Conservation (phyloP, 2,113 vertebrate species). For the Maccullochella peelii region DNA sequence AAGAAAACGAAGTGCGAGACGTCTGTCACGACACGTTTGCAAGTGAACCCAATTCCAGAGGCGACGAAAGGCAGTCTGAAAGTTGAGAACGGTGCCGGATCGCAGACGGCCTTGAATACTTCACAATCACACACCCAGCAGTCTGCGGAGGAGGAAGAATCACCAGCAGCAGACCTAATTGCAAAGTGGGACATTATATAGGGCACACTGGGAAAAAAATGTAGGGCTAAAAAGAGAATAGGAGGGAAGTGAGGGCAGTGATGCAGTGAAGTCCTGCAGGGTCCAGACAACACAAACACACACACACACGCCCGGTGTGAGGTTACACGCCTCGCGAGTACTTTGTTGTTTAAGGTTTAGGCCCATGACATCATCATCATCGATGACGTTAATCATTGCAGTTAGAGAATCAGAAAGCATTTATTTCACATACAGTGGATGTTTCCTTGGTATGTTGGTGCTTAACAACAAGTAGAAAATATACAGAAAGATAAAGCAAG, state of each 20-base stretch:
- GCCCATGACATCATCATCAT: not conserved
- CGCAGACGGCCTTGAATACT: not conserved
- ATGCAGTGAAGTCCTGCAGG: constrained; percentile 27
- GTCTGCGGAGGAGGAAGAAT: not conserved
- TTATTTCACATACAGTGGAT: too few species aligned
- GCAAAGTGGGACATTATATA: constrained; percentile 80
- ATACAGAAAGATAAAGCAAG: too few species aligned
- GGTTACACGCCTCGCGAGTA: not conserved
- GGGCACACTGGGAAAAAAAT: constrained; percentile 58
- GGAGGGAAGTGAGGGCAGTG: constrained; percentile 24
- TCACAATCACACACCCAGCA: constrained; percentile 6
- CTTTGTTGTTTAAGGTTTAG: not conserved
- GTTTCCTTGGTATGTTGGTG: too few species aligned
- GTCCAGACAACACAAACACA: constrained; percentile 20
- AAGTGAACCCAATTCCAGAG: constrained; percentile 35
- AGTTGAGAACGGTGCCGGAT: constrained; percentile 9
- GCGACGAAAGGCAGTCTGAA: constrained; percentile 2
- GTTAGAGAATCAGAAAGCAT: too few species aligned
- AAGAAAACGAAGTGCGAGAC: not conserved
- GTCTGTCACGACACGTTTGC: constrained; percentile 17
- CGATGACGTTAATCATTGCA: not conserved
- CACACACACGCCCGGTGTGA: not conserved
- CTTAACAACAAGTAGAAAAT: too few species aligned
- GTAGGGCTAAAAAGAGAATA: constrained; percentile 58
- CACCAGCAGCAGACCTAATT: constrained; percentile 72